A percentile compares a stretch with the other conserved stretches of the same genome.
Conservation (phyloP, 1,140 invertebrate species). For the Anastatus disparis region DNA sequence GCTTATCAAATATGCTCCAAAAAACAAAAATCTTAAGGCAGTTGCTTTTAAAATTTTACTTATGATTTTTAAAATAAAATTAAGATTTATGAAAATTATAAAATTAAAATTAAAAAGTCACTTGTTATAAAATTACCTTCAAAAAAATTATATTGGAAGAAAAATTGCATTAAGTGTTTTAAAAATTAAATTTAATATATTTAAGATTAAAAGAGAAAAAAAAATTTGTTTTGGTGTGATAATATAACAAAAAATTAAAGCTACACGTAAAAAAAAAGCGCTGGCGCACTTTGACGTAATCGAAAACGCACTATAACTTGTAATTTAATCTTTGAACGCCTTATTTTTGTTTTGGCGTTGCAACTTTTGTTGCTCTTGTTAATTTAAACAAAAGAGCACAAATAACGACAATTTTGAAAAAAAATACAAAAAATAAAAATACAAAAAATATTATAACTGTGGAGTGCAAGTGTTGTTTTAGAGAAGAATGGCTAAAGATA, state of each 20-base stretch:
- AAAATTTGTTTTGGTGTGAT: slow-evolving; percentile 14
- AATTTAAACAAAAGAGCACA: background rate
- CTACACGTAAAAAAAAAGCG: background rate
- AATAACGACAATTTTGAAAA: background rate
- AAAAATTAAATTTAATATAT: slow-evolving; percentile 6
- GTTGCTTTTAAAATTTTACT: background rate
- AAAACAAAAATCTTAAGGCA: slow-evolving; percentile 9
- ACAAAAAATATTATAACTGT: too few species aligned
- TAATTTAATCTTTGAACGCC: too few species aligned
- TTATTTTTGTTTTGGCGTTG: too few species aligned
- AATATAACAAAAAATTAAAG: background rate
- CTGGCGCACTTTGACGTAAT: background rate
- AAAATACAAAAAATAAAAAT: too few species aligned
- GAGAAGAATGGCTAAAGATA: too few species aligned
- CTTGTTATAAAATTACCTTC: slow-evolving; percentile 11
- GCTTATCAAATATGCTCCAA: slow-evolving; percentile 12
- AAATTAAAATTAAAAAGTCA: too few species aligned
- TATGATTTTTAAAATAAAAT: too few species aligned
- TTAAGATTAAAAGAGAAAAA: background rate
- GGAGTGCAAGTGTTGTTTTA: too few species aligned
- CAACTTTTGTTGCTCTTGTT: too few species aligned
- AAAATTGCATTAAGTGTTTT: slow-evolving; percentile 6
- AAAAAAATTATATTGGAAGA: slow-evolving; percentile 10
- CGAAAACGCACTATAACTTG: background rate
- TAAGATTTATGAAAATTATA: too few species aligned